Evolutionary conservation across 2,888 invertebrate species (phyloP), one percentile per base, ranked within the genome.

Genomic region (Caenorhabditis sinica): DNA sequence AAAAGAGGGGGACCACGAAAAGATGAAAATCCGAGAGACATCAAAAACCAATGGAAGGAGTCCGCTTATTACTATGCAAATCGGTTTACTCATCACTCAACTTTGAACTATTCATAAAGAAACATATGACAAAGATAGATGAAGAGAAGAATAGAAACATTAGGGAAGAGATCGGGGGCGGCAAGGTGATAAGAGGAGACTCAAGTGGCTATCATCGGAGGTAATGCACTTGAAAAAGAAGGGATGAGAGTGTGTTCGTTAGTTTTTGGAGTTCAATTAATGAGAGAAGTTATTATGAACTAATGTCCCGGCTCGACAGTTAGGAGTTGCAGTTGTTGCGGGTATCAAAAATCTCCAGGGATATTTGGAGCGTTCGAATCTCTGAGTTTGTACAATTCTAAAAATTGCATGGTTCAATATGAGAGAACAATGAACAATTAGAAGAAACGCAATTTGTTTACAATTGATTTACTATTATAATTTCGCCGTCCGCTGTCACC

Each of bases 21-120:
- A 76, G 76, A 76, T 76, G 76, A 76, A 76, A 76, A 69, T 69
- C 69, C 72, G 40, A 30, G 69, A 77, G 71, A 56, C 77, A 77
- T 77, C 77, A 77, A 77, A 71, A 77, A 77, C 71, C 77, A 77
- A 43, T 45, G 17, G 49, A 36, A 45, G 58, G 60, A 61, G 69
- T 23, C 61, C 53, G 61, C 77, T 76, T 76, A 76, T 76, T 77
- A 77, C 77, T 77, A 77, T 77, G 77, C 77, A 77, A 77, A 77
- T 77, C 77, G 77, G 77, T 63, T 76, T 76, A 71, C 69, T 71
- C 77, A 77, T 69, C 68, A 51, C 76, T 71, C 77, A 77, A 77
- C 71, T 77, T 71, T 71, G 77, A 71, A 77, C 77, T 77, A 63
- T 71, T 71, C 51, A 69, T 77, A 56, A 9, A 36, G 45, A 43